A percentile compares a stretch with the other conserved stretches of the same genome.
Evolutionary conservation across 2,113 vertebrate genomes (phyloP).

Genomic region (Tetrao urogallus): DNA sequence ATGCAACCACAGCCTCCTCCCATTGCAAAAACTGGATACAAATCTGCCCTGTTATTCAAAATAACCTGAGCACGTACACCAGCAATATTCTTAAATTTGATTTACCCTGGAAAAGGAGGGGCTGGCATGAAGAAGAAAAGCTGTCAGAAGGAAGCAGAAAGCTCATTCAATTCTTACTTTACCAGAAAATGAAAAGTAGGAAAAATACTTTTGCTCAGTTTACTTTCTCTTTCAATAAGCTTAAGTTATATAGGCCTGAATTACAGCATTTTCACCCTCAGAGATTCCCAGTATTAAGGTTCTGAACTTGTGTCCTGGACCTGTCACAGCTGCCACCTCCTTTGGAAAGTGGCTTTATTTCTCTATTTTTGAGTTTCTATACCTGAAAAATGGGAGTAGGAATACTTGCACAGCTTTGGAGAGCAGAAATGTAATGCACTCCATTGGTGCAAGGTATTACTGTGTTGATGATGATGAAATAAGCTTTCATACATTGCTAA

Average conservation of each 20-base stretch:
- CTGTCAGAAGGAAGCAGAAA: not conserved
- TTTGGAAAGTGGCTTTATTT: not conserved
- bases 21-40: not conserved
- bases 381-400: not conserved
- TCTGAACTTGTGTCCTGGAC: not conserved
- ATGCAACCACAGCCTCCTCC: not conserved
- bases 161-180: not conserved
- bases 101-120: not conserved
- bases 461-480: conserved; percentile 66
- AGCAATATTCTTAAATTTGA: not conserved
- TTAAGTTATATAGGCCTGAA: not conserved
- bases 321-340: not conserved
- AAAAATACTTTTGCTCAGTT: not conserved
- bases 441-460: conserved; percentile 57
- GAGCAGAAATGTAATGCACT: conserved; percentile 23
- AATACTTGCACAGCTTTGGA: conserved; percentile 15
- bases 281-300: fast-evolving
- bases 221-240: not conserved
- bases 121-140: not conserved
- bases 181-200: not conserved
- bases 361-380: not conserved
- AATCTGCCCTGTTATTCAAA: not conserved
- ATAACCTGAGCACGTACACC: not conserved
- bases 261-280: not conserved
- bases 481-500: conserved; percentile 67